Conservation (phyloP, 2,113 vertebrate species). For the Poeciliopsis retropinna region DNA sequence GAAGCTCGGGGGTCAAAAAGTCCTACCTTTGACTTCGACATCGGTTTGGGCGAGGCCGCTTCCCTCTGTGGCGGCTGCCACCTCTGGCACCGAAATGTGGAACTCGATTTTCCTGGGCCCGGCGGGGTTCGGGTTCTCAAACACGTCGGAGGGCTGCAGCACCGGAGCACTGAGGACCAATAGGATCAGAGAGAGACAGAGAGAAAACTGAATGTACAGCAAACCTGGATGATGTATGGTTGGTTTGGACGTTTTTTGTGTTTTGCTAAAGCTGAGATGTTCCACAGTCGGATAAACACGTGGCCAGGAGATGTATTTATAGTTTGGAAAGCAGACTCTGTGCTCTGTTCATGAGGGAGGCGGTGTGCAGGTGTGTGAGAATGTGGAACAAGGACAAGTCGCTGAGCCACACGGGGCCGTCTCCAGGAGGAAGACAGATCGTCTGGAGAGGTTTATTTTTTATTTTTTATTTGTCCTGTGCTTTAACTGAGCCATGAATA, state of each 20-base stretch:
- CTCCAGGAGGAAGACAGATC: conserved; percentile 49
- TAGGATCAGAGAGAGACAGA: conserved; percentile 29
- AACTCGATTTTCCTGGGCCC: conserved; percentile 93
- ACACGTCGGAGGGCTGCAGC: conserved; percentile 92
- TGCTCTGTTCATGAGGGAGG: conserved; percentile 42
- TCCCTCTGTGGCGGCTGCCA: conserved; percentile 75
- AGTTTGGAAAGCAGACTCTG: conserved; percentile 41
- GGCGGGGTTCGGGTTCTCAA: conserved; percentile 88
- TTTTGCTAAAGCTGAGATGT: conserved; percentile 44
- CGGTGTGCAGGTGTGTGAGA: conserved; percentile 12
- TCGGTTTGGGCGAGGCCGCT: conserved; percentile 25
- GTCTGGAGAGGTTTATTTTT: conserved; percentile 16
- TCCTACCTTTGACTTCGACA: conserved; percentile 52
- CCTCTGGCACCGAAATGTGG: conserved; percentile 87
- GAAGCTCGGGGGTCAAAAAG: not conserved
- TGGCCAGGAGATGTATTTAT: conserved; percentile 45
- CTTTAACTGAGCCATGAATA: conserved; percentile 46
- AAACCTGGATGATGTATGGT: conserved; percentile 36
- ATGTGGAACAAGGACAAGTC: conserved; percentile 27
- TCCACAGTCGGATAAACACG: conserved; percentile 31
- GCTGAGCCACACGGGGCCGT: conserved; percentile 26
- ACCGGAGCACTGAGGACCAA: conserved; percentile 79
- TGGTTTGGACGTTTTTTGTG: conserved; percentile 8
- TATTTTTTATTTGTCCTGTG: conserved; percentile 2
- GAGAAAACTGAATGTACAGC: conserved; percentile 23